Evolutionary conservation across 2,113 vertebrate genomes (phyloP).

Genomic region (Salvelinus sp.): DNA sequence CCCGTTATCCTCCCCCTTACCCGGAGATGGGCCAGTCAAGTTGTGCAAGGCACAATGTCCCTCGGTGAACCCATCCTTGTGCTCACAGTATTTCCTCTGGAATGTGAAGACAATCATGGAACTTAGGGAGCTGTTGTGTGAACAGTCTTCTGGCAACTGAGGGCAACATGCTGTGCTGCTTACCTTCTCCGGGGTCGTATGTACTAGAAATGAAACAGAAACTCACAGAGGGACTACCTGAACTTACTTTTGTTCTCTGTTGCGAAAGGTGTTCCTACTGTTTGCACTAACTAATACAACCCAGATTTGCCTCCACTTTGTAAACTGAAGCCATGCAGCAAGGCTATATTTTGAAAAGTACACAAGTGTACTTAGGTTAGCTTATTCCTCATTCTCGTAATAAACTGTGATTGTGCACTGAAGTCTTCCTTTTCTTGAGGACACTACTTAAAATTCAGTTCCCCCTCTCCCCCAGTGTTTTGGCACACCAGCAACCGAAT

Average conservation of each 20-base stretch:
- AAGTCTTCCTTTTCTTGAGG: neutral
- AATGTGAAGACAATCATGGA: conserved; percentile 74
- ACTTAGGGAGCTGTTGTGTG: conserved; percentile 56
- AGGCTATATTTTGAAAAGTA: no score
- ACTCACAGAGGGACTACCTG: no score
- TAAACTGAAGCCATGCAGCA: no score
- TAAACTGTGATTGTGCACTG: neutral
- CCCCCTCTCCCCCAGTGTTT: conserved; percentile 63
- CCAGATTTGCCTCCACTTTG: no score
- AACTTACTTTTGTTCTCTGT: neutral
- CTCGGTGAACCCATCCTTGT: conserved; percentile 78
- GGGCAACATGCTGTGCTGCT: conserved; percentile 50
- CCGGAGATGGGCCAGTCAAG: neutral
- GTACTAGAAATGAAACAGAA: neutral
- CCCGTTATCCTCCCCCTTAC: neutral
- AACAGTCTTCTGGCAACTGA: conserved; percentile 69
- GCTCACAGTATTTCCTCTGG: conserved; percentile 73
- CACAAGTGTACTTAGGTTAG: no score
- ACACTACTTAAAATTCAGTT: neutral
- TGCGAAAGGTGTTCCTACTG: neutral
- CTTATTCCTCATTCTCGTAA: no score
- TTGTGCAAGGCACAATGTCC: conserved; percentile 20
- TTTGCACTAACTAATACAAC: no score
- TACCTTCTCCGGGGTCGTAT: neutral
- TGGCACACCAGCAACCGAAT: conserved; percentile 83